Conservation (phyloP, 2,888 invertebrate genomes). For the Melikaiella ostensackeni region DNA sequence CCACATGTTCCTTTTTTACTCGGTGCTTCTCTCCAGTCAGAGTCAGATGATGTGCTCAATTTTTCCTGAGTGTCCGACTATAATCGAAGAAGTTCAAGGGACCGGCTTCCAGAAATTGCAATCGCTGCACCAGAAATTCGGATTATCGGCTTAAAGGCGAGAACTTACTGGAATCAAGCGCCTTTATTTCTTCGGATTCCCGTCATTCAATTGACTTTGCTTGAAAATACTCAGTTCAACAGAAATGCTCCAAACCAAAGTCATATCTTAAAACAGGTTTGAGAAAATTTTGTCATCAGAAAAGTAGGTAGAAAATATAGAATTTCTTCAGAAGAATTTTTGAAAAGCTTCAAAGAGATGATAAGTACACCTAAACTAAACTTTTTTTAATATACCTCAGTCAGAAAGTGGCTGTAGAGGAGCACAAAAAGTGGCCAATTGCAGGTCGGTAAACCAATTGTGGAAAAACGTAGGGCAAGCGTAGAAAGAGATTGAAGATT, state of each 20-base stretch:
- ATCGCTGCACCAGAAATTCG: slow-evolving; percentile 21
- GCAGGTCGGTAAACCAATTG: too few relatives aligned
- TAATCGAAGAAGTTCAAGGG: slow-evolving; percentile 7
- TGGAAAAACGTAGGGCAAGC: too few relatives aligned
- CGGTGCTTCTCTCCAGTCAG: slow-evolving; percentile 1
- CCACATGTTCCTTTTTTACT: slow-evolving; percentile 3
- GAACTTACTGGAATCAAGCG: background rate
- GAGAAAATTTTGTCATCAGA: too few relatives aligned
- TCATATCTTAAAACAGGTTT: background rate
- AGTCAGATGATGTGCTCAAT: slow-evolving; percentile 35
- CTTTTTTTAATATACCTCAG: too few relatives aligned
- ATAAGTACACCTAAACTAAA: too few relatives aligned
- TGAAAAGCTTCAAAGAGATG: too few relatives aligned
- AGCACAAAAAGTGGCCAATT: too few relatives aligned
- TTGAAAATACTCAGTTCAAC: background rate
- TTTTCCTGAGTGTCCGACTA: slow-evolving; percentile 24
- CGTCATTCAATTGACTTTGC: background rate
- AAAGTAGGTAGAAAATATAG: too few relatives aligned
- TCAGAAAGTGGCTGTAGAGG: too few relatives aligned
- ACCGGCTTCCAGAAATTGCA: slow-evolving; percentile 1
- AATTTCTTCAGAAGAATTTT: too few relatives aligned
- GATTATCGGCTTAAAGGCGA: slow-evolving; percentile 3
- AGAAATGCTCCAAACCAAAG: background rate
- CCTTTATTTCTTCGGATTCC: slow-evolving; percentile 7
- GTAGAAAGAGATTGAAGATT: too few relatives aligned